Evolutionary conservation across 2,888 invertebrate genomes (phyloP), one percentile per base, ranked within the genome.

Genomic region (Notodonta ziczac): DNA sequence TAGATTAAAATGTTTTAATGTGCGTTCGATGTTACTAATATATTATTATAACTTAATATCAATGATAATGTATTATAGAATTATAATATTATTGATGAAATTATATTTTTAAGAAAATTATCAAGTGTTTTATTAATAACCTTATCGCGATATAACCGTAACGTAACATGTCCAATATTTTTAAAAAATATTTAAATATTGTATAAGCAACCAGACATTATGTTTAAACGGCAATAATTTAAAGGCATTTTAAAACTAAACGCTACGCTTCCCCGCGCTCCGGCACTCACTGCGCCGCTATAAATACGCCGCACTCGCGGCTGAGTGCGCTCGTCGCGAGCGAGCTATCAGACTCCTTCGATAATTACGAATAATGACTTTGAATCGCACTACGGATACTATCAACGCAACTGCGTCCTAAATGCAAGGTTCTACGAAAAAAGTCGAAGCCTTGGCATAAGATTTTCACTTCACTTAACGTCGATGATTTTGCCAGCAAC

Each of bases 31-130:
- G 62, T 70, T 69, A 69, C 67, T 73, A 76, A 76, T 75, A 65
- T 72, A 66, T 66, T 72, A 66, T 66, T 62, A 76, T 70, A 68
- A 65, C 60, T 65, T 73, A 79, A 76, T 73, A 78, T 77, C 69
- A 73, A 74, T 77, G 71, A 73, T 67, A 74, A 72, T 82, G 81
- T 83, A 82, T 79, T 77, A 81, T 80, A 83, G 75, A 76, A 78
- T 81, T 78, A 80, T 79, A 24, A 24, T 70, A 77, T 71, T 78
- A 75, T 72, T 78, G 70, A 76, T 74, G 65, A 74, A 73, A 82
- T 72, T 76, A 81, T 83, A 84, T 84, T 83, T 75, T 83, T 79
- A 75, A 76, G 74, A 76, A 73, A 74, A 70, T 69, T n/a, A 46
- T 10, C 10, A 56, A 51, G 52, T 61, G 58, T 64, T 62, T 40